Conservation (phyloP, 2,113 vertebrate species). For the Dendrocopos noguchii region DNA sequence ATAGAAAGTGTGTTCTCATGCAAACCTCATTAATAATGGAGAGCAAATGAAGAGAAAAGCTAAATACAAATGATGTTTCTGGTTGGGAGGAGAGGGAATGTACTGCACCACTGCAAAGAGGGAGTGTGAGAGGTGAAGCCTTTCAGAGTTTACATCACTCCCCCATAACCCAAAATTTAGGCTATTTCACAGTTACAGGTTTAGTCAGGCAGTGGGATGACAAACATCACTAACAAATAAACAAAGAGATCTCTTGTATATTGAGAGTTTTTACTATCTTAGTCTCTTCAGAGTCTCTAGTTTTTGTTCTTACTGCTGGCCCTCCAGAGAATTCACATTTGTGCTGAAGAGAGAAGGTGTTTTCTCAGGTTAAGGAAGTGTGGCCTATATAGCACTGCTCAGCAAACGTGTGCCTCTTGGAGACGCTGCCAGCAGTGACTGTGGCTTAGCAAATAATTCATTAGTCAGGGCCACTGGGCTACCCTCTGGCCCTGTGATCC, state of each 20-base stretch:
- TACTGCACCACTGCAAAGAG: not conserved
- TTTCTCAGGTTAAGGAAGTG: not conserved
- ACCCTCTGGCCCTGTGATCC: not conserved
- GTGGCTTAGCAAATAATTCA: slow-evolving; percentile 1
- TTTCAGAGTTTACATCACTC: not conserved
- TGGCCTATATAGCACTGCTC: not conserved
- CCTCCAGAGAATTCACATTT: not conserved
- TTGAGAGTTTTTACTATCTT: not conserved
- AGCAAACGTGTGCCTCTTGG: not conserved
- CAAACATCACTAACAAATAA: not conserved
- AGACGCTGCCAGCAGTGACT: not conserved
- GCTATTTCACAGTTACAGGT: not conserved
- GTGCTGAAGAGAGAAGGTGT: not conserved
- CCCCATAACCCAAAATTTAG: not conserved
- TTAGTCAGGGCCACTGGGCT: not conserved
- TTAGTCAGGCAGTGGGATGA: not conserved
- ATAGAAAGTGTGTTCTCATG: slow-evolving; percentile 9
- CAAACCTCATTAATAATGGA: slow-evolving; percentile 51
- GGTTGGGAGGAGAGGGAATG: not conserved
- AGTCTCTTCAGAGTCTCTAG: not conserved
- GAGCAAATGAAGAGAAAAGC: not conserved
- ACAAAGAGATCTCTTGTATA: not conserved
- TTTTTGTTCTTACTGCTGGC: not conserved
- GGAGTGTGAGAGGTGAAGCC: not conserved
- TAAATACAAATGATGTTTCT: not conserved